Base-by-base conservation (phyloP, 2,888 invertebrate genomes). In the Dasysyrphus tricinctus region DNA sequence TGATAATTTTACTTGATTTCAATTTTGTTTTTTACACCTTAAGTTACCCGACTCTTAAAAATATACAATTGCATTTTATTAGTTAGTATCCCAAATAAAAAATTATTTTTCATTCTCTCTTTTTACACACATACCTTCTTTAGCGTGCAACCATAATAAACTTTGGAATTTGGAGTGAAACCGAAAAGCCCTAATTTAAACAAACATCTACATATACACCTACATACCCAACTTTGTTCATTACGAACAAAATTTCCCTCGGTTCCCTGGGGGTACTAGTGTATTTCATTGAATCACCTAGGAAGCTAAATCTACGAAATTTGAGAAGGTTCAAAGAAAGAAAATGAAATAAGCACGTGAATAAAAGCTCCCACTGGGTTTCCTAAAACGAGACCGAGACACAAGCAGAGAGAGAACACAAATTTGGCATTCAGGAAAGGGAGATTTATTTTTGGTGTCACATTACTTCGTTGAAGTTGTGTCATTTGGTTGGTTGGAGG, bases 371-470 rank as follows among this genome's bases (percentile, higher is more conserved):
- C 34, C 14, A 14, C 8, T 5, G 7, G n/a, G n/a, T 29, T 16
- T 16, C 12, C 24, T 57, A 54, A 37, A 34, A 56, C 16, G 51
- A 39, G 61, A 42, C 34, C 54, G 29, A 63, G 24, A 7, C 1
- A 5, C 5, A 3, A 24, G 24, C 24, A 24, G 24, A 16, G 7
- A 16, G 7, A 12, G n/a, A 54, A 12, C 8, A 51, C n/a, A 34
- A 44, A 51, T 34, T 24, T 19, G 54, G 44, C 59, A 69, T 44
- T 34, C 44, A 80, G 47, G 37, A 44, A 67, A 12, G 37, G 59
- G 12, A 73, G 54, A 77, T 59, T 59, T 73, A 73, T 67, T 73
- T 59, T 47, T 29, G 32, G 44, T 54, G 51, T 82, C 67, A 61
- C 19, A 67, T 16, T 57, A 57, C 49, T 49, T 65, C 51, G 72